Evolutionary conservation across 2,888 invertebrate genomes (phyloP).

Genomic region (Empis livida): DNA sequence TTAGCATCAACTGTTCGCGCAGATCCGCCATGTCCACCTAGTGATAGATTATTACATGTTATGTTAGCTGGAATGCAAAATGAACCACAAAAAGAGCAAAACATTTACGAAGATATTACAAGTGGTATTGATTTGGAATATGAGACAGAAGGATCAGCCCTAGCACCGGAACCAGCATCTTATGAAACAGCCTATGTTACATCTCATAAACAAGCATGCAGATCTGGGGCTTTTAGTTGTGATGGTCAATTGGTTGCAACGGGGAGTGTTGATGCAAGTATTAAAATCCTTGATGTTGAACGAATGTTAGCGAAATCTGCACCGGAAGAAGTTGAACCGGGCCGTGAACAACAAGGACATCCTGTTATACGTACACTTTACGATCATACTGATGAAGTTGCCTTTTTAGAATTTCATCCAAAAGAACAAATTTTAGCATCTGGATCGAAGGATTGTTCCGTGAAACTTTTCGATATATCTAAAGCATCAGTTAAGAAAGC

Average conservation of each 20-base stretch:
- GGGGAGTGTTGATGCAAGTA: slow-evolving; percentile 96
- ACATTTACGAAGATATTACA: slow-evolving; percentile 32
- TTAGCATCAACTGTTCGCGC: slow-evolving; percentile 75
- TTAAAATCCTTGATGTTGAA: slow-evolving; percentile 98
- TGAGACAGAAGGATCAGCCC: slow-evolving; percentile 85
- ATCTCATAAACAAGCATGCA: slow-evolving; percentile 90
- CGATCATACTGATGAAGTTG: slow-evolving; percentile 96
- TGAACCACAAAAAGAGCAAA: slow-evolving; percentile 49
- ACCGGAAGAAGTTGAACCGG: slow-evolving; percentile 72
- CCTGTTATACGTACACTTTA: slow-evolving; percentile 91
- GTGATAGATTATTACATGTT: slow-evolving; percentile 79
- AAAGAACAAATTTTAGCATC: slow-evolving; percentile 88
- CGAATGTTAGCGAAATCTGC: slow-evolving; percentile 97
- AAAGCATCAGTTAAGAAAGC: slow-evolving; percentile 98
- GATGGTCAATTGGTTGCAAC: slow-evolving; percentile 96
- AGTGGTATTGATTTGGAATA: slow-evolving; percentile 70
- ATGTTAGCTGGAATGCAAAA: slow-evolving; percentile 74
- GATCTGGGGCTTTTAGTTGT: slow-evolving; percentile 89
- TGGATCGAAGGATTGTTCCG: slow-evolving; percentile 85
- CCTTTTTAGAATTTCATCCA: slow-evolving; percentile 93
- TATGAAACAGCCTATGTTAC: slow-evolving; percentile 99
- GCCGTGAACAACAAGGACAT: slow-evolving; percentile 83
- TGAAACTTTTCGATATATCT: slow-evolving; percentile 95
- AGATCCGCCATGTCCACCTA: slow-evolving; percentile 90
- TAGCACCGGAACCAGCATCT: slow-evolving; percentile 91